A percentile compares a stretch with the other conserved stretches of the same genome.
phyloP scores from a whole-genome alignment of 2,888 invertebrate species.

The Adelphocoris suturalis region DNA sequence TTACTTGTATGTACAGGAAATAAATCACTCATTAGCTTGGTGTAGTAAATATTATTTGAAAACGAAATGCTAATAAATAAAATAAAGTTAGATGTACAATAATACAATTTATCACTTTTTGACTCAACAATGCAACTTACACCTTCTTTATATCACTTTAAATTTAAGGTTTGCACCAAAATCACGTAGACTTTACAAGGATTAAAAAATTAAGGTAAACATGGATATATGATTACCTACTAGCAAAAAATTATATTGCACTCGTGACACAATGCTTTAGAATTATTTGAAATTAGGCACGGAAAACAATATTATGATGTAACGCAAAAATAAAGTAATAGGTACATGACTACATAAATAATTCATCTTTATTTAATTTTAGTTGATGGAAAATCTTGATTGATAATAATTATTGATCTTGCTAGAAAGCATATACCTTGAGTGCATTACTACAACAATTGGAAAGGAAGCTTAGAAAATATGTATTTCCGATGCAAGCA shows the following conservation, averaged over 20 bases:
- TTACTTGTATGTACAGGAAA: neutral
- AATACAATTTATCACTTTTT: slow-evolving; percentile 34
- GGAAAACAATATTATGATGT: neutral
- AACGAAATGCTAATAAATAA: slow-evolving; percentile 32
- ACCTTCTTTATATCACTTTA: neutral
- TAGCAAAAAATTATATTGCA: slow-evolving; percentile 5
- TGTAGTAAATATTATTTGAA: slow-evolving; percentile 30
- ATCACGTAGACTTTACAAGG: slow-evolving; percentile 1
- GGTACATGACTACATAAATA: too few relatives aligned
- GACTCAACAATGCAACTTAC: neutral
- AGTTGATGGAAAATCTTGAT: too few relatives aligned
- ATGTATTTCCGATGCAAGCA: too few relatives aligned
- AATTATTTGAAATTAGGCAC: neutral
- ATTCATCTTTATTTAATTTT: too few relatives aligned
- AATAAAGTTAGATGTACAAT: neutral
- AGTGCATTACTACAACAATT: too few relatives aligned
- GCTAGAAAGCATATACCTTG: too few relatives aligned
- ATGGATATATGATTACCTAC: neutral
- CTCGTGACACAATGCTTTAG: neutral
- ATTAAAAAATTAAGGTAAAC: neutral
- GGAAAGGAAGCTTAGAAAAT: too few relatives aligned
- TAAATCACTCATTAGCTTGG: neutral
- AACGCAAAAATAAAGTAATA: neutral
- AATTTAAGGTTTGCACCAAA: slow-evolving; percentile 12
- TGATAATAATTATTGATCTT: too few relatives aligned